Conservation (phyloP, 2,888 invertebrate species). For the Cylindroiulus punctatus region DNA sequence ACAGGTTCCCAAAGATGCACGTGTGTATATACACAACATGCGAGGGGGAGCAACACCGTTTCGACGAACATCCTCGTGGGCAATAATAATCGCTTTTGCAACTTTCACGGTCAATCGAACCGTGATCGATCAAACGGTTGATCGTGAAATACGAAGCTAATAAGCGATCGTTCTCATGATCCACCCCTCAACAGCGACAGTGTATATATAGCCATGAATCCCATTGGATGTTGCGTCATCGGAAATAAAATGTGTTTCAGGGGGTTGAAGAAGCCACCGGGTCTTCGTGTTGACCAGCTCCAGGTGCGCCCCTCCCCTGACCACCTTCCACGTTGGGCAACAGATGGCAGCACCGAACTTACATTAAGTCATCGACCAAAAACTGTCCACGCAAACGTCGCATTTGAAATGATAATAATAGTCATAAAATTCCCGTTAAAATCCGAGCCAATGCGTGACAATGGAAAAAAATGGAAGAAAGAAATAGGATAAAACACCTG, state of each 20-base stretch:
- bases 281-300: too few relatives aligned
- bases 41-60: neutral
- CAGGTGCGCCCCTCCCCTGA: too few relatives aligned
- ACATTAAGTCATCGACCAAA: neutral
- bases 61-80: neutral
- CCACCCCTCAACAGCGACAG: too few relatives aligned
- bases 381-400: neutral
- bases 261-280: too few relatives aligned
- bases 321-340: neutral
- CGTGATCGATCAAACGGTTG: neutral
- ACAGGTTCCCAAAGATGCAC: neutral
- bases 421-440: neutral
- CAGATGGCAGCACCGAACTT: constrained; percentile 28
- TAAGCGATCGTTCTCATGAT: neutral
- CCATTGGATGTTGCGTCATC: too few relatives aligned
- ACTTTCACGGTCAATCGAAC: constrained; percentile 38
- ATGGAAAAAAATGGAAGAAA: neutral
- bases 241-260: too few relatives aligned
- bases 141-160: neutral
- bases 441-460: neutral
- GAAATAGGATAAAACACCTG: neutral
- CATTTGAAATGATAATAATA: neutral
- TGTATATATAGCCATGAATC: too few relatives aligned
- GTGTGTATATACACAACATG: too few relatives aligned
- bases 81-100: constrained; percentile 16